Evolutionary conservation across 2,888 invertebrate genomes (phyloP), one percentile per base, ranked within the genome.

Genomic region (Ferdinandea cuprea): DNA sequence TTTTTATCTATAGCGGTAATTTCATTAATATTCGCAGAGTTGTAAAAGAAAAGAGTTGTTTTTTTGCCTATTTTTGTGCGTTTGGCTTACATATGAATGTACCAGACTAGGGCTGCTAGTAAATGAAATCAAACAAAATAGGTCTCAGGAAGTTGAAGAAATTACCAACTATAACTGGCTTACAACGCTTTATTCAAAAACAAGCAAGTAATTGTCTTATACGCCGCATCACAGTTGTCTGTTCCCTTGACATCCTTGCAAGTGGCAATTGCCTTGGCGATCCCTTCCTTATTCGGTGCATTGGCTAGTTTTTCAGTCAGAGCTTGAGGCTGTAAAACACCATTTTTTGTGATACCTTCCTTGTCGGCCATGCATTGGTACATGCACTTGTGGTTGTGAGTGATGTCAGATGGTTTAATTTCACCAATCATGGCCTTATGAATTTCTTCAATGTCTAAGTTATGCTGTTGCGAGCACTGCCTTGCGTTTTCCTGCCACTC

Each of bases 171-270:
- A n/a, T n/a, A 25, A 25, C 25, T 2, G 25, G 3, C 25, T 13
- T 28, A 48, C 1, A 13, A 7, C 6, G 1, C 25, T 2, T 44
- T 44, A 19, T 21, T 44, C 5, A 1, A 1, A 1, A 19, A 5
- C 1, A 88, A 85, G 79, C 89, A 89, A 86, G 87, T 87, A 28
- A 85, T 86, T n/a, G 89, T 58, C 77, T 87, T 87, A 69, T 86
- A 90, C 8, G 89, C 87, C 0, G 87, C 89, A 52, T 89, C 90
- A 59, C 89, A 89, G 19, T 88, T 88, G 17, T 87, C 87, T 40
- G 77, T 63, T 11, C 89, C 89, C 69, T 86, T 89, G 0, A 86
- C 72, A 50, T 81, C 79, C 77, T 88, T 89, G 80, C 89, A 89
- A 2, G 86, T 76, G 3, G 86, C 74, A 9, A 89, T 69, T 0